phyloP scores from a whole-genome alignment of 2,113 vertebrate species.

The Brachirus orientalis region DNA sequence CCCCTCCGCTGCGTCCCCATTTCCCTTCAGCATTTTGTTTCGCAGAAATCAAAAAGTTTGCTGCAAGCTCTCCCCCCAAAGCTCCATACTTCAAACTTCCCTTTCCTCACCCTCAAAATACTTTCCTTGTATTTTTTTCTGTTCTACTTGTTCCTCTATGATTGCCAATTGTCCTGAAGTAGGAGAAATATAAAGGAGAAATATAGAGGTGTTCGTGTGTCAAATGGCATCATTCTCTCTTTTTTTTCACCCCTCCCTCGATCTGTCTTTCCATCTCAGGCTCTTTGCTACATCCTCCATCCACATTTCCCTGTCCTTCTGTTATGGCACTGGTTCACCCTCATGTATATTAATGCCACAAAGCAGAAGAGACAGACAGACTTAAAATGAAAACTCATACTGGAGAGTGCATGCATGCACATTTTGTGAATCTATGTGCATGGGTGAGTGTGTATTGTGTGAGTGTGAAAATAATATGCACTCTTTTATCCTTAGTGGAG shows the following conservation, averaged over 20 bases:
- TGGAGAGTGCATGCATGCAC: conserved; percentile 50
- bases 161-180: conserved; percentile 34
- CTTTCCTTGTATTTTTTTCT: no score
- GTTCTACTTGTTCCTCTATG: no score
- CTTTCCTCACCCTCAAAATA: neutral
- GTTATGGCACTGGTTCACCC: conserved; percentile 66
- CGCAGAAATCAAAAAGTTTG: conserved; percentile 59
- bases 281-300: conserved; percentile 16
- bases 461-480: conserved; percentile 29
- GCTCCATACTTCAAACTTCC: conserved; percentile 11
- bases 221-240: conserved; percentile 49
- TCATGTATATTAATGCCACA: conserved; percentile 78
- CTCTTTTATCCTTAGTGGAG: conserved; percentile 57
- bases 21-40: conserved; percentile 69
- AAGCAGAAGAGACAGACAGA: conserved; percentile 70
- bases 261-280: conserved; percentile 21
- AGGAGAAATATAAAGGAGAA: conserved; percentile 12
- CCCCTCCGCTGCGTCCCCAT: conserved; percentile 28
- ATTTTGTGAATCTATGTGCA: conserved; percentile 35
- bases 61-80: conserved; percentile 45
- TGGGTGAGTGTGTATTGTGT: conserved; percentile 21
- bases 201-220: conserved; percentile 39
- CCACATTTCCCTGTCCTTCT: conserved; percentile 53
- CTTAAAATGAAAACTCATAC: conserved; percentile 74
- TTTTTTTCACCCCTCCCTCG: conserved; percentile 22